Evolutionary conservation across 2,888 invertebrate species (phyloP).

Genomic region (Meta bourneti): DNA sequence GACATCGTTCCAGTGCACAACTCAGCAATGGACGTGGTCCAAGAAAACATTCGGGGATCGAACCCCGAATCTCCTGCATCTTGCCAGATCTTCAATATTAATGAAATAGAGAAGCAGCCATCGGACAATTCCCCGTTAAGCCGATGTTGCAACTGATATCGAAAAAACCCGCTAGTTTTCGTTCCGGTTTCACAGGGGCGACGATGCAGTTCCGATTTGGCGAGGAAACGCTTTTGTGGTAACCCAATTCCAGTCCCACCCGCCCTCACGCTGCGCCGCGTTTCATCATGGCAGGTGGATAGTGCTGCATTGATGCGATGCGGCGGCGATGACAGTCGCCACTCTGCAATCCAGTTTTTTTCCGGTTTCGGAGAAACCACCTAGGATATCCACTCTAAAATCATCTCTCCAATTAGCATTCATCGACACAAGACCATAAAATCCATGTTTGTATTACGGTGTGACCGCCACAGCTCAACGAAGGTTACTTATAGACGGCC

Average conservation of each 20-base stretch:
- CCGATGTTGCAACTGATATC: too few relatives aligned
- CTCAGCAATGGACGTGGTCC: too few relatives aligned
- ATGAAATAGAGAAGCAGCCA: too few relatives aligned
- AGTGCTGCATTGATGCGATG: constrained; percentile 36
- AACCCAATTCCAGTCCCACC: constrained; percentile 16
- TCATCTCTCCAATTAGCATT: not conserved
- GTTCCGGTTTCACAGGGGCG: not conserved
- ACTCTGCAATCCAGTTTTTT: not conserved
- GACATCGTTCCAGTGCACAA: too few relatives aligned
- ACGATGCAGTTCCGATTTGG: not conserved
- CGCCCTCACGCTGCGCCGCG: constrained; percentile 39
- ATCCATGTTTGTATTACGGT: not conserved
- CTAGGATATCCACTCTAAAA: not conserved
- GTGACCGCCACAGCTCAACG: constrained; percentile 33
- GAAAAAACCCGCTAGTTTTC: too few relatives aligned
- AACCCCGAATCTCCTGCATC: too few relatives aligned
- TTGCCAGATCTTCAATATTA: too few relatives aligned
- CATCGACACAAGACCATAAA: not conserved
- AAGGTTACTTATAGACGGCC: constrained; percentile 55
- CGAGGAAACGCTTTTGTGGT: constrained; percentile 18
- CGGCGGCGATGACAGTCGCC: constrained; percentile 33
- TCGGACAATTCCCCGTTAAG: too few relatives aligned
- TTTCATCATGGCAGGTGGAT: constrained; percentile 72
- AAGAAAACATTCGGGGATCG: too few relatives aligned
- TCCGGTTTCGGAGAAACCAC: not conserved